Conservation (phyloP, 2,113 vertebrate genomes). For the Leptodactylus fuscus region DNA sequence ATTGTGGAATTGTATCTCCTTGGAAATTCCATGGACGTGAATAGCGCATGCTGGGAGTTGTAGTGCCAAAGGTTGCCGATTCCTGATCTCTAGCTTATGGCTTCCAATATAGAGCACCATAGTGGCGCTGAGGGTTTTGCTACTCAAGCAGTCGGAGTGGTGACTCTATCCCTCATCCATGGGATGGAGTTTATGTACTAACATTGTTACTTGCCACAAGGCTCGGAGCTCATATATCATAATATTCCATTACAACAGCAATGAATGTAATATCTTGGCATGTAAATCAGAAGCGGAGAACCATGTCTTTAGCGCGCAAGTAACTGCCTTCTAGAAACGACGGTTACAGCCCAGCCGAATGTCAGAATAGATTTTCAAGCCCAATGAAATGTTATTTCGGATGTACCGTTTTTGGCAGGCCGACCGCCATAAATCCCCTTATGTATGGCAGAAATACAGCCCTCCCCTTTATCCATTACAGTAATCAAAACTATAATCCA, state of each 20-base stretch:
- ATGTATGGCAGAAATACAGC: not conserved
- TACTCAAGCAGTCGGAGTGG: too few relatives aligned
- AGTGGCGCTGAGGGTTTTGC: too few relatives aligned
- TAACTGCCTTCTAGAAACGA: not conserved
- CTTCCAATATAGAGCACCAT: too few relatives aligned
- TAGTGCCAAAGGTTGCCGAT: too few relatives aligned
- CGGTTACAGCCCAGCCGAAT: not conserved
- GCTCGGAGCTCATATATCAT: not conserved
- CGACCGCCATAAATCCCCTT: constrained; percentile 23
- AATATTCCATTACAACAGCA: not conserved
- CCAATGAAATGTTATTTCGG: not conserved
- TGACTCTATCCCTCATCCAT: too few relatives aligned
- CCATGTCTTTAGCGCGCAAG: not conserved
- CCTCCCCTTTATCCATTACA: constrained; percentile 8
- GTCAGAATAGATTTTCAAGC: not conserved
- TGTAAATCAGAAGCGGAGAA: not conserved
- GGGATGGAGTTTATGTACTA: too few relatives aligned
- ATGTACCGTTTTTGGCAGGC: not conserved
- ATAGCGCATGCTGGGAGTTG: too few relatives aligned
- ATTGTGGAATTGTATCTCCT: too few relatives aligned
- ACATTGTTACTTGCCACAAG: too few relatives aligned
- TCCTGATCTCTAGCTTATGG: too few relatives aligned
- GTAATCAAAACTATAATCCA: not conserved
- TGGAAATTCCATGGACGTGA: too few relatives aligned
- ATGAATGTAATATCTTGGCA: not conserved